Evolutionary conservation across 64 coral and sea anemone genomes (phyloP).

Genomic region (Porites australiensis): DNA sequence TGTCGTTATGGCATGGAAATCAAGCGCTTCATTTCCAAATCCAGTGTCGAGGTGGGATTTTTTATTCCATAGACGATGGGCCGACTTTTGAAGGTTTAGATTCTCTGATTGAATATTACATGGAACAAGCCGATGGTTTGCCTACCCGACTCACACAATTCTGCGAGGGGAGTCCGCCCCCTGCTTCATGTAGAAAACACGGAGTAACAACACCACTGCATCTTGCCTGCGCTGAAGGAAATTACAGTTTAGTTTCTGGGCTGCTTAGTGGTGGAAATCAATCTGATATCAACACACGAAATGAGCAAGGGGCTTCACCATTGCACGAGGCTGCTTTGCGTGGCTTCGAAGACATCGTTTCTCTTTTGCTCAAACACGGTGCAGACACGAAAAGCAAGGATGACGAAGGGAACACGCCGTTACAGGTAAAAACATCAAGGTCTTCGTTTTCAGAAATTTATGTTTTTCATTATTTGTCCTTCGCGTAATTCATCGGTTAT

Average conservation of each 20-base stretch:
- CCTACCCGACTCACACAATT: conserved; percentile 77
- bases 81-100: conserved; percentile 94
- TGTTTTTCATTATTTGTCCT: background rate
- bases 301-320: conserved; percentile 88
- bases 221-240: conserved; percentile 81
- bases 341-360: conserved; percentile 81
- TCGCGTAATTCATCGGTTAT: background rate
- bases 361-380: conserved; percentile 76
- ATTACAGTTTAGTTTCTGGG: conserved; percentile 78
- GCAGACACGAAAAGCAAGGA: conserved; percentile 89
- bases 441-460: background rate
- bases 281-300: conserved; percentile 78
- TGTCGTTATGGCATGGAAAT: conserved; percentile 91
- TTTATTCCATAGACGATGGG: conserved; percentile 94
- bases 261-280: conserved; percentile 79
- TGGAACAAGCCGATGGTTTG: conserved; percentile 92
- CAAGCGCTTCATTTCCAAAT: conserved; percentile 98
- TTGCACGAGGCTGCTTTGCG: conserved; percentile 80
- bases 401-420: conserved; percentile 82
- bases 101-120: conserved; percentile 91
- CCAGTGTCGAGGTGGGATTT: conserved; percentile 83
- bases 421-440: conserved; percentile 64
- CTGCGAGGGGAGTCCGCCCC: conserved; percentile 84
- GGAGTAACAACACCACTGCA: conserved; percentile 89
- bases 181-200: conserved; percentile 81